Evolutionary conservation across 2,797 vertebrate genomes (phyloP).

Genomic region (Mus spretus): DNA sequence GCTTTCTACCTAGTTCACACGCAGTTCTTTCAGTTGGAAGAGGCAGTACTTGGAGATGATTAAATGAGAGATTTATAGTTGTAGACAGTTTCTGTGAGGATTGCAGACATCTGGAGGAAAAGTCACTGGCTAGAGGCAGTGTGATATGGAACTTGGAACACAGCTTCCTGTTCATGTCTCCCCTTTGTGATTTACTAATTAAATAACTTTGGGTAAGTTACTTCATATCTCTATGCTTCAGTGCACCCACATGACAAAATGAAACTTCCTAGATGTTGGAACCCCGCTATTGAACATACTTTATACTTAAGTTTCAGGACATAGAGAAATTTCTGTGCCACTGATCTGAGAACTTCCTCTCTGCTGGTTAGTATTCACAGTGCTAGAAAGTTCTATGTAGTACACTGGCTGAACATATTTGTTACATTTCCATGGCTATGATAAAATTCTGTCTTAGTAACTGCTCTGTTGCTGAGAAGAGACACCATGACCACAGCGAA

Average conservation of each 20-base stretch:
- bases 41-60: background rate
- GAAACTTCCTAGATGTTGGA: background rate
- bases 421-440: no score
- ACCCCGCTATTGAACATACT: background rate
- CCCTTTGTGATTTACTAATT: background rate
- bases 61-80: background rate
- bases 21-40: background rate
- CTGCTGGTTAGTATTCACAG: background rate
- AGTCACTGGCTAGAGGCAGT: background rate
- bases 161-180: background rate
- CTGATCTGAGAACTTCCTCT: background rate
- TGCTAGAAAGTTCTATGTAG: background rate
- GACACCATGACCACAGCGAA: background rate
- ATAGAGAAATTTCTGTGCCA: background rate
- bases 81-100: background rate
- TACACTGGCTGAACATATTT: background rate
- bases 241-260: background rate
- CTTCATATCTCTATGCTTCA: background rate
- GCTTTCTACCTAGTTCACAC: background rate
- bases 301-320: background rate
- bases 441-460: background rate
- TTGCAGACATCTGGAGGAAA: background rate
- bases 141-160: background rate
- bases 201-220: background rate
- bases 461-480: background rate